Conservation (phyloP, 2,113 vertebrate genomes). For the Coreoperca whiteheadi region DNA sequence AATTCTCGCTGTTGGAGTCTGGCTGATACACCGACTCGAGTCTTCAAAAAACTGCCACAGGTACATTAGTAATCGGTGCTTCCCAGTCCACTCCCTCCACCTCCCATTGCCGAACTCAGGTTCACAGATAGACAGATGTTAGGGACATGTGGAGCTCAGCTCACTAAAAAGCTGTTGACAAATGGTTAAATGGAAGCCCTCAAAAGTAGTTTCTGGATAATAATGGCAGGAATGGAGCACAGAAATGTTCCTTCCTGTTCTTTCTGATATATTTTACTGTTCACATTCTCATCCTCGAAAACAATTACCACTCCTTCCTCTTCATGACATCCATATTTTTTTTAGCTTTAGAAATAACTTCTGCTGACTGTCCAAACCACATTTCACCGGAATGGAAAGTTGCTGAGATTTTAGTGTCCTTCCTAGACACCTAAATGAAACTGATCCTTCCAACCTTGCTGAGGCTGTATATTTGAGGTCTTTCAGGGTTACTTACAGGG, state of each 20-base stretch:
- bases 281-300: conserved; percentile 32
- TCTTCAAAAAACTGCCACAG: not conserved
- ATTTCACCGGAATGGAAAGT: conserved; percentile 44
- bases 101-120: not conserved
- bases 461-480: not conserved
- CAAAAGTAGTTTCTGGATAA: conserved; percentile 13
- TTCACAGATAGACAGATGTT: not conserved
- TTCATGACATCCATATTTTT: conserved; percentile 35
- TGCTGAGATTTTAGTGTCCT: conserved; percentile 28
- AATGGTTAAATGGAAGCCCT: conserved; percentile 4
- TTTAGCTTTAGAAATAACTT: conserved; percentile 34
- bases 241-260: conserved; percentile 15
- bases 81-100: not conserved
- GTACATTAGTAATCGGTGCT: not conserved
- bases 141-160: not conserved
- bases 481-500: conserved; percentile 5
- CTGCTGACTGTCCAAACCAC: conserved; percentile 49
- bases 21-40: not conserved
- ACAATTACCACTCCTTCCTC: conserved; percentile 16
- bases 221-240: conserved; percentile 1
- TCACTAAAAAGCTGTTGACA: conserved; percentile 8
- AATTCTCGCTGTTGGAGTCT: not conserved
- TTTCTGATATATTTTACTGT: conserved; percentile 12
- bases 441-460: not conserved
- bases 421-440: conserved; percentile 33